phyloP scores from a whole-genome alignment of 2,888 invertebrate species.

The Venustoraphidia nigricollis region DNA sequence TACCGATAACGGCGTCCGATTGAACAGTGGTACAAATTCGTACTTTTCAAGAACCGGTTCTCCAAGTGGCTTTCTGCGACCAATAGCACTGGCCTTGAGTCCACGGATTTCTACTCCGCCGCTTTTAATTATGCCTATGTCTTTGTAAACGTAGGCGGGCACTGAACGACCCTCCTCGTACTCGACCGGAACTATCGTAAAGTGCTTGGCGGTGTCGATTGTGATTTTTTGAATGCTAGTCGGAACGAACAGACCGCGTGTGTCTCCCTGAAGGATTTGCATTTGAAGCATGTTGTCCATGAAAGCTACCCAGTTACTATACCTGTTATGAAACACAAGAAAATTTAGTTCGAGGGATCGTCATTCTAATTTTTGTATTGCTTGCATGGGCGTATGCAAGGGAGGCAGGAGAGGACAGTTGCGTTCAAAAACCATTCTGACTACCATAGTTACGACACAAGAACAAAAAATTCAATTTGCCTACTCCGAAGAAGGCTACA shows the following conservation, averaged over 20 bases:
- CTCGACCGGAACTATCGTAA: conserved; percentile 9
- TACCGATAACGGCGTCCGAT: conserved; percentile 14
- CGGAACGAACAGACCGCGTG: conserved; percentile 56
- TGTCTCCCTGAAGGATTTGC: conserved; percentile 47
- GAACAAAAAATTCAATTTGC: too few species aligned
- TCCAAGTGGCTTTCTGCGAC: conserved; percentile 47
- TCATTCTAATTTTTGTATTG: too few species aligned
- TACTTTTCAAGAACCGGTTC: conserved; percentile 67
- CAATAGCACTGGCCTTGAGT: conserved; percentile 59
- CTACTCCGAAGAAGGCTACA: too few species aligned
- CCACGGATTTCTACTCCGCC: conserved; percentile 69
- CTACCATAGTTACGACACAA: too few species aligned
- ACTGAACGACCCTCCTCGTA: conserved; percentile 17
- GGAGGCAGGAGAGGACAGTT: too few species aligned
- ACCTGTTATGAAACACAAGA: too few species aligned
- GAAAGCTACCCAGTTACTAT: conserved; percentile 67
- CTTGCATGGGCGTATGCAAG: too few species aligned
- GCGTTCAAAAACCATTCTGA: too few species aligned
- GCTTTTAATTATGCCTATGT: conserved; percentile 31
- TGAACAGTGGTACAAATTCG: conserved; percentile 48
- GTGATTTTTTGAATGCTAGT: conserved; percentile 36
- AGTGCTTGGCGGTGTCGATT: conserved; percentile 29
- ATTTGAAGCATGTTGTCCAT: conserved; percentile 83
- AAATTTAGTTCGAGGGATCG: too few species aligned
- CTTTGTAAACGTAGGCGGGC: conserved; percentile 27